phyloP scores from a whole-genome alignment of 37 sponge, comb jelly and placozoan genomes.

The Aphrocallistes beatrix region DNA sequence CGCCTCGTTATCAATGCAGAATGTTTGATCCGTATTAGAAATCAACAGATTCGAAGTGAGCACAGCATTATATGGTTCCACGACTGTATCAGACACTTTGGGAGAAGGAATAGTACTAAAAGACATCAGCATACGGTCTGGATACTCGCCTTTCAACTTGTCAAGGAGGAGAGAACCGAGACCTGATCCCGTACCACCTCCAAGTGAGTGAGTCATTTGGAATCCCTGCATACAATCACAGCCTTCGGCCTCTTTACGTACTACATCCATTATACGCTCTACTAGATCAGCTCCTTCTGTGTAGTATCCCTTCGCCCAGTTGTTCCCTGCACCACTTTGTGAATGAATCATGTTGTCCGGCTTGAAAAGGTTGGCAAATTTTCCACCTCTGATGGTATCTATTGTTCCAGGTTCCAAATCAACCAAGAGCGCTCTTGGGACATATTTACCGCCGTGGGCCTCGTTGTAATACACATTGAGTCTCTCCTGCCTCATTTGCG shows the following conservation, averaged over 20 bases:
- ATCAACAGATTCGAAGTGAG: slow-evolving; percentile 91
- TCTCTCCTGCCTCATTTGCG: slow-evolving; percentile 91
- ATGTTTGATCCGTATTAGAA: no score
- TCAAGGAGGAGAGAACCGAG: slow-evolving; percentile 96
- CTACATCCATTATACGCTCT: slow-evolving; percentile 90
- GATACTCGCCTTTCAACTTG: slow-evolving; percentile 96
- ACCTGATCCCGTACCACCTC: slow-evolving; percentile 89
- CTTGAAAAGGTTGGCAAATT: slow-evolving; percentile 94
- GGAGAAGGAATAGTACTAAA: no score
- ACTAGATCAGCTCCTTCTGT: slow-evolving; percentile 79
- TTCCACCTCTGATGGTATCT: slow-evolving; percentile 86
- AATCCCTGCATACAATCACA: no score
- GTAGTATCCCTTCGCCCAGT: no score
- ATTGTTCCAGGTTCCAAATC: slow-evolving; percentile 57
- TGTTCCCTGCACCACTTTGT: no score
- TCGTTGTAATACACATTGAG: slow-evolving; percentile 89
- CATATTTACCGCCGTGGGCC: slow-evolving; percentile 57
- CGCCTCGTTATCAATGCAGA: slow-evolving; percentile 94
- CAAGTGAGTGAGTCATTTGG: slow-evolving; percentile 96
- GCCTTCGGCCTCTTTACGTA: slow-evolving; percentile 96
- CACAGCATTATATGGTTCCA: slow-evolving; percentile 55
- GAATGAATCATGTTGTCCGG: slow-evolving; percentile 99
- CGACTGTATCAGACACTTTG: slow-evolving; percentile 80
- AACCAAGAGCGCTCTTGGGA: slow-evolving; percentile 57
- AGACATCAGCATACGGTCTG: slow-evolving; percentile 84